Conservation (phyloP, 2,888 invertebrate genomes). For the Dolichomitus sp. region DNA sequence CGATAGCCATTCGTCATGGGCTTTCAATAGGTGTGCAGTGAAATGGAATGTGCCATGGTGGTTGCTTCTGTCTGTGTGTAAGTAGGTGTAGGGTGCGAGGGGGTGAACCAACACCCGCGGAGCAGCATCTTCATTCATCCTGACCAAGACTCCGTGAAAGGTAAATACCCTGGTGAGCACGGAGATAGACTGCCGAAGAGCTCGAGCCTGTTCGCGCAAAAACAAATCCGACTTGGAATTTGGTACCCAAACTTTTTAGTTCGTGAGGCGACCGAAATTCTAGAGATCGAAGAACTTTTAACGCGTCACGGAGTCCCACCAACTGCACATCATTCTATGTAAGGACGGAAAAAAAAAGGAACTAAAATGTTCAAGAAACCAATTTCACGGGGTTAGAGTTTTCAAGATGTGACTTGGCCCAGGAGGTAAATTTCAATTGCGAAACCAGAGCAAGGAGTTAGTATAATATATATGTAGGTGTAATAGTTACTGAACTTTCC, state of each 20-base stretch:
- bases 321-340: slow-evolving; percentile 11
- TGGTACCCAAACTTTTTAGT: slow-evolving; percentile 76
- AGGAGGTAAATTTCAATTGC: slow-evolving; percentile 56
- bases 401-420: slow-evolving; percentile 65
- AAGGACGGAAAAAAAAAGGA: slow-evolving; percentile 53
- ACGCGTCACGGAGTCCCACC: slow-evolving; percentile 38
- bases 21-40: slow-evolving; percentile 79
- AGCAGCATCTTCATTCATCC: slow-evolving; percentile 74
- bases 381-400: slow-evolving; percentile 75
- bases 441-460: neutral
- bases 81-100: slow-evolving; percentile 9
- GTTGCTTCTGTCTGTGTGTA: slow-evolving; percentile 33
- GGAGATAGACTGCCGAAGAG: slow-evolving; percentile 32
- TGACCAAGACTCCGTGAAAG: slow-evolving; percentile 76
- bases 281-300: slow-evolving; percentile 66
- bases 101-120: slow-evolving; percentile 49
- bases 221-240: slow-evolving; percentile 82
- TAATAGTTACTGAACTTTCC: neutral
- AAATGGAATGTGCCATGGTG: slow-evolving; percentile 73
- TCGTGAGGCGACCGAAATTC: slow-evolving; percentile 62
- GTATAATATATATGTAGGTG: neutral
- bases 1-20: slow-evolving; percentile 82
- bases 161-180: slow-evolving; percentile 77
- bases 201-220: slow-evolving; percentile 40
- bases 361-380: slow-evolving; percentile 72